phyloP scores from a whole-genome alignment of 2,113 vertebrate species.

The Psilopogon haemacephalus region DNA sequence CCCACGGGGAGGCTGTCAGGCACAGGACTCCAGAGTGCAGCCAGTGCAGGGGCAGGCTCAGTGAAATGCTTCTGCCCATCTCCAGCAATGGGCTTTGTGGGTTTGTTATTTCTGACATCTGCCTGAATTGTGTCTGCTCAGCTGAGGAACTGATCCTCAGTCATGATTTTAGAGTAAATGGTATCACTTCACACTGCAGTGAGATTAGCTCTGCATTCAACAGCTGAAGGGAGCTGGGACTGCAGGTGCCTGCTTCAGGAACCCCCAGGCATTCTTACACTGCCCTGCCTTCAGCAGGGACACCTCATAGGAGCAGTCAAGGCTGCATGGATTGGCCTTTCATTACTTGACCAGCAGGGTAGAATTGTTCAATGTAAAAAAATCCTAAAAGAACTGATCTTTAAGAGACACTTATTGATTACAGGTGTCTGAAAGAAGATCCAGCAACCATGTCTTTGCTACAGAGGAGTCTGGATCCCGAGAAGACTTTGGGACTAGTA shows the following conservation, averaged over 20 bases:
- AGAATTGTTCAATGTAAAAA: not conserved
- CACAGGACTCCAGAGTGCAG: not conserved
- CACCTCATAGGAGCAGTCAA: not conserved
- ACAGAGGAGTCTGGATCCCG: slow-evolving; percentile 94
- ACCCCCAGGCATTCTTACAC: fast-evolving
- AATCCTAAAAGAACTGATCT: not conserved
- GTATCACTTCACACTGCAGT: fast-evolving
- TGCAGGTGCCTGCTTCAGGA: not conserved
- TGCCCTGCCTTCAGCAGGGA: not conserved
- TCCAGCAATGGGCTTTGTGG: not conserved
- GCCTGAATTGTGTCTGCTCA: not conserved
- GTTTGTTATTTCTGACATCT: not conserved
- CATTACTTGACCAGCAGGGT: not conserved
- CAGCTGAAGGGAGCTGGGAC: not conserved
- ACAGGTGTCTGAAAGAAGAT: slow-evolving; percentile 98
- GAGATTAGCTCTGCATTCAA: not conserved
- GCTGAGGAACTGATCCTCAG: not conserved
- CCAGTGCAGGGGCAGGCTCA: not conserved
- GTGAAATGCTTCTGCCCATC: not conserved
- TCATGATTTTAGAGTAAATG: fast-evolving
- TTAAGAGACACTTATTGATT: not conserved
- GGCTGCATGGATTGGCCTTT: not conserved
- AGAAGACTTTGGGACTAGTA: slow-evolving; percentile 95
- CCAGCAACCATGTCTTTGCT: slow-evolving; percentile 98
- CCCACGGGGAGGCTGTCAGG: not conserved